Evolutionary conservation across 2,888 invertebrate genomes (phyloP), one percentile per base, ranked within the genome.

Genomic region (Alloscopus bannaensis): DNA sequence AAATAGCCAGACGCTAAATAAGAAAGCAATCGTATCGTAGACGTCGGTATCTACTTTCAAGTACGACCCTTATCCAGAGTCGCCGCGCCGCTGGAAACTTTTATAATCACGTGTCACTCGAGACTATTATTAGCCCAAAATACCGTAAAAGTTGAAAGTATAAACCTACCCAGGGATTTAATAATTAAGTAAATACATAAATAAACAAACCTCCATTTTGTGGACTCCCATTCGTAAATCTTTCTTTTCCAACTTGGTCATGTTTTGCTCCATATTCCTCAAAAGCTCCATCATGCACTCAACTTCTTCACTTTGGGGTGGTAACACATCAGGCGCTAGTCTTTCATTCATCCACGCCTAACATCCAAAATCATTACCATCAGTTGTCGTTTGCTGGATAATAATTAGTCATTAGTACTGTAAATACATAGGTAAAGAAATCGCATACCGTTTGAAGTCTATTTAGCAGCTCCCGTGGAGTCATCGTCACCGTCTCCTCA

Each of bases 321-420:
- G 81, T 24, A 81, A 50, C 11, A 81, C 47, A 16, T 76, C 81
- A 6, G 81, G 81, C 13, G 81, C 64, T n/a, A 81, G 47, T 45
- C 70, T 65, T 42, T 81, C 81, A 47, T 81, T 81, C 70, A 81
- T 81, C 81, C 81, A 81, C 8, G 76, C 71, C 80, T 55, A 55
- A n/a, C 20, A 55, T 2, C 20, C 6, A 47, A n/a, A 47, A 47
- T 36, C 36, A 36, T 6, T 36, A 8, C 36, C 36, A 36, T 36
- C 36, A 36, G n/a, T n/a, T n/a, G n/a, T n/a, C n/a, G n/a, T n/a
- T n/a, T n/a, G n/a, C n/a, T n/a, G n/a, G n/a, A n/a, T n/a, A n/a
- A n/a, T n/a, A n/a, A 36, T 36, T 36, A 36, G 13, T 8, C 13
- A 36, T 36, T 36, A 47, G n/a, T n/a, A n/a, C n/a, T n/a, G n/a